A percentile compares a stretch with the other conserved stretches of the same genome.
phyloP scores from a whole-genome alignment of 2,888 invertebrate genomes.

The Tetragnatha montana region DNA sequence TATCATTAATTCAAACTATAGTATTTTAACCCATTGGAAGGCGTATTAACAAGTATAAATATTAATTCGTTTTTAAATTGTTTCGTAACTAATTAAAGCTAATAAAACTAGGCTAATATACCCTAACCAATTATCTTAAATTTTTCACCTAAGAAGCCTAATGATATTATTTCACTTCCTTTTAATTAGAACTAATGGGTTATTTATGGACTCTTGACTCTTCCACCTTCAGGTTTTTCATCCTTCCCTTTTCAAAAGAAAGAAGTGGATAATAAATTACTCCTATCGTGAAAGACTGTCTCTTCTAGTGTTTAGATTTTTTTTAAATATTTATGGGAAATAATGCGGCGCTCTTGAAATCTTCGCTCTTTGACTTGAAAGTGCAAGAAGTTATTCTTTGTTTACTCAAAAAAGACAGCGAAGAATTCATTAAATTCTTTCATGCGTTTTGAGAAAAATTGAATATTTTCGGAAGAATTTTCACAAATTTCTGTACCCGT shows the following conservation, averaged over 20 bases:
- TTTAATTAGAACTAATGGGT: slow-evolving; percentile 58
- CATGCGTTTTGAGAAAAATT: background rate
- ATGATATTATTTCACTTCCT: slow-evolving; percentile 11
- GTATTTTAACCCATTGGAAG: too few relatives aligned
- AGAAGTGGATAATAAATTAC: slow-evolving; percentile 22
- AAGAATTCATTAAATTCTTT: background rate
- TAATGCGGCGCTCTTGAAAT: background rate
- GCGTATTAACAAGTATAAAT: too few relatives aligned
- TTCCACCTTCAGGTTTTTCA: slow-evolving; percentile 24
- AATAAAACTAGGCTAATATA: background rate
- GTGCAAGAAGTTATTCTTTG: background rate
- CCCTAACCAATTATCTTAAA: background rate
- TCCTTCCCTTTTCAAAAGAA: background rate
- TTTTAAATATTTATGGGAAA: background rate
- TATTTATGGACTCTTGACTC: slow-evolving; percentile 28
- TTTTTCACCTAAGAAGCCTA: slow-evolving; percentile 4
- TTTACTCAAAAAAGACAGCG: background rate
- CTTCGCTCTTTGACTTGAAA: background rate
- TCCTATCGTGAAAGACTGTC: background rate
- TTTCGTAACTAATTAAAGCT: background rate
- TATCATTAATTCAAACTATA: too few relatives aligned
- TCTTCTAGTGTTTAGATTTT: background rate
- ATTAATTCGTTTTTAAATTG: background rate
- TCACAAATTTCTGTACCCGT: too few relatives aligned
- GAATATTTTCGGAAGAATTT: too few relatives aligned